A percentile compares a stretch with the other conserved stretches of the same genome.
Conservation (phyloP, 2,797 vertebrate species). For the Phataginus tricuspis region DNA sequence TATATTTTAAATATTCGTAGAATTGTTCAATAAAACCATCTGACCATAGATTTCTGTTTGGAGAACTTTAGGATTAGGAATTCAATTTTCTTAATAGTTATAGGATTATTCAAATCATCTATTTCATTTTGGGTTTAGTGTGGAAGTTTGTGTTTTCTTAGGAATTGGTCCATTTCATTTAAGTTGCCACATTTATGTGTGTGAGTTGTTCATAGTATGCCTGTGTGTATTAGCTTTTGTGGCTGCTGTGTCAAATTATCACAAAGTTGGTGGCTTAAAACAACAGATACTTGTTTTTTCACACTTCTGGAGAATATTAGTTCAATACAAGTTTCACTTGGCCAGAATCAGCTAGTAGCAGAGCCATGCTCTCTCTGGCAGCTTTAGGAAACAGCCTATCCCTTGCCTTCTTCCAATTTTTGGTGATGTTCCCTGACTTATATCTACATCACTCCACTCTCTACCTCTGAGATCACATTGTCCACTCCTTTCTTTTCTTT, state of each 20-base stretch:
- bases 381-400: neutral
- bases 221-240: neutral
- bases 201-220: neutral
- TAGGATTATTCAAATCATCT: neutral
- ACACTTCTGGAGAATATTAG: neutral
- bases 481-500: neutral
- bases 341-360: neutral
- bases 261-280: neutral
- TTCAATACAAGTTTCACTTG: neutral
- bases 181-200: neutral
- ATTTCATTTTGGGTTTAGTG: neutral
- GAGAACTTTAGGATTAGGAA: neutral
- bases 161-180: neutral
- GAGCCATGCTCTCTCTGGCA: too few relatives aligned
- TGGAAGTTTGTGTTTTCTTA: neutral
- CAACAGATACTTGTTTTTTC: neutral
- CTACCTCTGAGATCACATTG: neutral
- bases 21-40: neutral
- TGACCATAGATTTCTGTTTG: neutral
- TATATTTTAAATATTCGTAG: neutral
- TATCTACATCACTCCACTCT: neutral
- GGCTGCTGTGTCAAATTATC: neutral
- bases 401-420: neutral
- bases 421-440: neutral
- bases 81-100: neutral